Evolutionary conservation across 2,888 invertebrate genomes (phyloP).

Genomic region (Leptopilina drosophilae): DNA sequence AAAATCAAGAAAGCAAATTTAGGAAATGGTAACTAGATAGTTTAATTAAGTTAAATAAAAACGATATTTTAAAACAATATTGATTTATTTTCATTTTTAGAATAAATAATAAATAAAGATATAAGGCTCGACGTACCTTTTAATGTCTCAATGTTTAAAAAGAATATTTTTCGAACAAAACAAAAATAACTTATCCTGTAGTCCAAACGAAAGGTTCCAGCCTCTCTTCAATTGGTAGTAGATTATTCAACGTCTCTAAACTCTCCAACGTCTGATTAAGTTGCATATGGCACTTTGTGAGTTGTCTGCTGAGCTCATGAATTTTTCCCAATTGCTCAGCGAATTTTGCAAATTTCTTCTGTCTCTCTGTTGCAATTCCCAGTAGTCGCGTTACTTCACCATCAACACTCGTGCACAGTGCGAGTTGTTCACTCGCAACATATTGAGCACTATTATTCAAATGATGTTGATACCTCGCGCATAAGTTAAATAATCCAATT

Average conservation of each 20-base stretch:
- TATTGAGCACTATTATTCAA: conserved; percentile 89
- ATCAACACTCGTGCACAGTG: conserved; percentile 86
- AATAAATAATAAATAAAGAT: background rate
- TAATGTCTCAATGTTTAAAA: conserved; percentile 2
- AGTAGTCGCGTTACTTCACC: conserved; percentile 85
- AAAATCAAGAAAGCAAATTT: conserved; percentile 71
- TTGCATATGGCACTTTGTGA: conserved; percentile 88
- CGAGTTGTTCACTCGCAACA: conserved; percentile 88
- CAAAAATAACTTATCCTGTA: conserved; percentile 79
- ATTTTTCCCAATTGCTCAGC: conserved; percentile 91
- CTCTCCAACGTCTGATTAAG: conserved; percentile 91
- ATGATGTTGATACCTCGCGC: conserved; percentile 90
- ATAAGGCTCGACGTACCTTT: background rate
- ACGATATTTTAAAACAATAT: conserved; percentile 10
- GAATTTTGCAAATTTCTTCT: conserved; percentile 90
- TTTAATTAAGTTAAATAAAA: conserved; percentile 38
- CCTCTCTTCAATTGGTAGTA: conserved; percentile 88
- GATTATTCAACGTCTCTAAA: conserved; percentile 89
- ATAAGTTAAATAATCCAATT: conserved; percentile 85
- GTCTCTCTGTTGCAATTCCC: conserved; percentile 85
- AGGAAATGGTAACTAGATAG: background rate
- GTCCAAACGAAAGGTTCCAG: conserved; percentile 94
- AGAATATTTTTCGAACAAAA: background rate
- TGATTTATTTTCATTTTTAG: conserved; percentile 18
- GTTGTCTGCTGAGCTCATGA: conserved; percentile 88